These are phyloP conservation scores for Eulithis prunata DNA, from an alignment of 2,888 invertebrate species.

Conservation along the genomic window DNA sequence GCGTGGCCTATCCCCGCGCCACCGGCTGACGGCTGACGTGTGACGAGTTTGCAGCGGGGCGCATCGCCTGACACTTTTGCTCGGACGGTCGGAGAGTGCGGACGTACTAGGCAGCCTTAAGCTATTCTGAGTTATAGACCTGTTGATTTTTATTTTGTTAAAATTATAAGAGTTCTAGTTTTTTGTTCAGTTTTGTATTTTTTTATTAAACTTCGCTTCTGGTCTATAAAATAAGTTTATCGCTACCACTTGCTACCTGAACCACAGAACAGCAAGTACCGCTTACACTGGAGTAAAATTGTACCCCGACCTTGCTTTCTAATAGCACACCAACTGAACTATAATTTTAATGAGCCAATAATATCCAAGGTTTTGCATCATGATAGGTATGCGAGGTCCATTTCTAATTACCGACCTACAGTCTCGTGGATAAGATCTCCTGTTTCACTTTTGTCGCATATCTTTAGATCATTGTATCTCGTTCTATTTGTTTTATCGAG, in stretches of 20 bases:
- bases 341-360: slow-evolving; percentile 78
- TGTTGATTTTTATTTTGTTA: too few species aligned
- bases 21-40: too few species aligned
- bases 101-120: too few species aligned
- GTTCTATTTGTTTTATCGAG: slow-evolving; percentile 73
- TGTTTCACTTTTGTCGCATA: slow-evolving; percentile 60
- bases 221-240: too few species aligned
- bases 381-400: slow-evolving; percentile 59
- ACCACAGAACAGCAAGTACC: slow-evolving; percentile 42
- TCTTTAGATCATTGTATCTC: slow-evolving; percentile 43
- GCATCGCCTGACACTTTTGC: too few species aligned
- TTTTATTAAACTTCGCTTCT: too few species aligned
- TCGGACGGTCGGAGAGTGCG: too few species aligned
- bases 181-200: too few species aligned
- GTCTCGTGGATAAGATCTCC: slow-evolving; percentile 67
- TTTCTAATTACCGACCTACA: slow-evolving; percentile 61
- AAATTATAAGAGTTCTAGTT: too few species aligned
- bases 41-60: too few species aligned
- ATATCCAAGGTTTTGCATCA: slow-evolving; percentile 70
- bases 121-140: too few species aligned
- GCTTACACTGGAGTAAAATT: slow-evolving; percentile 54
- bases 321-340: slow-evolving; percentile 63
- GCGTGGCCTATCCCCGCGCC: too few species aligned
- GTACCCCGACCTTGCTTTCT: slow-evolving; percentile 77
- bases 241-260: slow-evolving; percentile 38